These are phyloP conservation scores for Manduca sexta DNA, from an alignment of 1,140 invertebrate genomes.

Conservation along the genomic window DNA sequence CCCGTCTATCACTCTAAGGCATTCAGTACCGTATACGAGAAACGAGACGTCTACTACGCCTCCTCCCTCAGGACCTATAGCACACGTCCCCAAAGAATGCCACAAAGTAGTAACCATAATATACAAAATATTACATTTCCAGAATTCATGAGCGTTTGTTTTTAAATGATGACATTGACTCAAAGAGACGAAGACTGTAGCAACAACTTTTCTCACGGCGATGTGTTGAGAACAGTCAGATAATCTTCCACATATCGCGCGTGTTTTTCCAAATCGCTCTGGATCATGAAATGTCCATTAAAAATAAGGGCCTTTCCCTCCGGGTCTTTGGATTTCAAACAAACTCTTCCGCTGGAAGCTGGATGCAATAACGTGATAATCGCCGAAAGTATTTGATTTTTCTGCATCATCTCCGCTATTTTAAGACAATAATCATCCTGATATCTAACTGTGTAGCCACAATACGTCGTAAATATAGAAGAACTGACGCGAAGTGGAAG, in stretches of 20 bases:
- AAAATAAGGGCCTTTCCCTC: slow-evolving; percentile 89
- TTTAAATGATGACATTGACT: slow-evolving; percentile 72
- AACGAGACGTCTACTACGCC: no score
- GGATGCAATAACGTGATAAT: slow-evolving; percentile 87
- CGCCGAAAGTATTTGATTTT: slow-evolving; percentile 68
- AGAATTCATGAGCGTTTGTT: slow-evolving; percentile 78
- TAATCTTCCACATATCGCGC: slow-evolving; percentile 83
- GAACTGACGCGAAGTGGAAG: no score
- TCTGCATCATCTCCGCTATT: not conserved
- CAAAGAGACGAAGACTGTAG: slow-evolving; percentile 41
- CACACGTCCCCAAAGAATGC: slow-evolving; percentile 71
- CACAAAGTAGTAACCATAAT: slow-evolving; percentile 46
- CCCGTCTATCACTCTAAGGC: no score
- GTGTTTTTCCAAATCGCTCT: slow-evolving; percentile 81
- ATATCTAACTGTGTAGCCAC: no score
- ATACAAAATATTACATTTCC: slow-evolving; percentile 69
- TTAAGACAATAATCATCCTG: not conserved
- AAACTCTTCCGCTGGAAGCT: slow-evolving; percentile 82
- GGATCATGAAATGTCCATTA: slow-evolving; percentile 88
- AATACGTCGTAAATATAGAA: no score
- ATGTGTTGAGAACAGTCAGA: slow-evolving; percentile 69
- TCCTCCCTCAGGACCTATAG: slow-evolving; percentile 74
- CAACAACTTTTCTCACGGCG: slow-evolving; percentile 71
- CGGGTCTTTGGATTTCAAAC: slow-evolving; percentile 84
- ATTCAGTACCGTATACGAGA: no score